These are phyloP conservation scores for Miniopterus natalensis DNA, from an alignment of 2,113 vertebrate species.

Conservation along the genomic window DNA sequence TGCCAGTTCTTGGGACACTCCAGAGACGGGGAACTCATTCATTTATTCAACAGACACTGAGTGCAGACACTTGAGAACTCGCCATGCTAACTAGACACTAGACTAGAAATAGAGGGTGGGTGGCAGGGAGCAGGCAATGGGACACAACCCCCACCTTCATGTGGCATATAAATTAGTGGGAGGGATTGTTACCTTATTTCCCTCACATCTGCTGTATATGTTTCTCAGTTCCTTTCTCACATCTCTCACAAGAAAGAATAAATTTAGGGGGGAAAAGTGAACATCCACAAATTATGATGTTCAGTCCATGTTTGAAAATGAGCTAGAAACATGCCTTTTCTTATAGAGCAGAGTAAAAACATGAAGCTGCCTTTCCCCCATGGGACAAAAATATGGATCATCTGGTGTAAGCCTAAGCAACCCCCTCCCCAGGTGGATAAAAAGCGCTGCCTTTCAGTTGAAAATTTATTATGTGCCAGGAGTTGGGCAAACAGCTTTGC, in stretches of 20 bases:
- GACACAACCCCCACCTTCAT: neutral
- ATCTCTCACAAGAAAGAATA: neutral
- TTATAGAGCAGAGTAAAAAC: neutral
- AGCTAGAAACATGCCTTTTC: neutral
- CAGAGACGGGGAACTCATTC: neutral
- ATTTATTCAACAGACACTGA: neutral
- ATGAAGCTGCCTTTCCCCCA: neutral
- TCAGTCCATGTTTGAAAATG: neutral
- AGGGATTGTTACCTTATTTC: neutral
- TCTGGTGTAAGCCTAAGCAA: neutral
- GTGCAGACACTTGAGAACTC: neutral
- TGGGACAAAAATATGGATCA: neutral
- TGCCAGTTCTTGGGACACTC: neutral
- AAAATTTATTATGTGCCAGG: neutral
- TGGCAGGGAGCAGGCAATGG: neutral
- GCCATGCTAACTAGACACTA: neutral
- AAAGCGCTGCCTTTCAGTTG: neutral
- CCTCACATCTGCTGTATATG: neutral
- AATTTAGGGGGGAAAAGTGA: neutral
- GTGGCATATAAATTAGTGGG: neutral
- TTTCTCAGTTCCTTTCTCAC: neutral
- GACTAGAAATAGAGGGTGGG: neutral
- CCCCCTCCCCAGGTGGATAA: neutral
- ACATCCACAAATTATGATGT: neutral
- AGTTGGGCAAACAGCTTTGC: neutral